phyloP scores from a whole-genome alignment of 2,797 vertebrate species.

The Gastrophryne carolinensis region DNA sequence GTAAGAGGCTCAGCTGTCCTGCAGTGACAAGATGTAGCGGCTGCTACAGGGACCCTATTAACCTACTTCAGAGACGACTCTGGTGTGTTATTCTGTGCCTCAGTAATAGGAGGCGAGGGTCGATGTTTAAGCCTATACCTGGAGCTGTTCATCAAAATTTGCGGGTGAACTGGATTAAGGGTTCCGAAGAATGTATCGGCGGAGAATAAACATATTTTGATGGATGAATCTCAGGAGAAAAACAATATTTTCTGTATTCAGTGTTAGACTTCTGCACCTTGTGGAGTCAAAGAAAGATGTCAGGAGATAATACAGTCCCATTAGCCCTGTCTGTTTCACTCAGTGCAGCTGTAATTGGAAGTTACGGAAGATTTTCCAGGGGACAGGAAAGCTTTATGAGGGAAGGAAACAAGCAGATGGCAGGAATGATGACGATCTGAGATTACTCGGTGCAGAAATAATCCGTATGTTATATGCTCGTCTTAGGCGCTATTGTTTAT shows the following conservation, averaged over 20 bases:
- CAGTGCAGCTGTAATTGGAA: too few species aligned
- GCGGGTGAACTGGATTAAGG: not conserved
- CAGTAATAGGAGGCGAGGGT: not conserved
- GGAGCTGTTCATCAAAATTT: not conserved
- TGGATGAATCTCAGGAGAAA: slow-evolving; percentile 5
- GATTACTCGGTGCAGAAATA: slow-evolving; percentile 4
- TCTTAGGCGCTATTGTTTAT: too few species aligned
- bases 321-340: too few species aligned
- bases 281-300: too few species aligned
- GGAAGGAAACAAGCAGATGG: too few species aligned
- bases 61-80: slow-evolving; percentile 8
- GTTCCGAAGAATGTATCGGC: not conserved
- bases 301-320: too few species aligned
- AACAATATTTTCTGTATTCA: not conserved
- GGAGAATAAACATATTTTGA: not conserved
- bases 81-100: not conserved
- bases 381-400: too few species aligned
- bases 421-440: not conserved
- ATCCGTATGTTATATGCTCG: not conserved
- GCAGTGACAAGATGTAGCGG: not conserved
- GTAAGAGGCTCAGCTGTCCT: too few species aligned
- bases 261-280: slow-evolving; percentile 19
- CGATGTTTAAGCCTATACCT: not conserved
- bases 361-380: too few species aligned
- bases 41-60: slow-evolving; percentile 15